Base-by-base conservation (phyloP, 2,113 vertebrate genomes). In the Australoheros scitulus region DNA sequence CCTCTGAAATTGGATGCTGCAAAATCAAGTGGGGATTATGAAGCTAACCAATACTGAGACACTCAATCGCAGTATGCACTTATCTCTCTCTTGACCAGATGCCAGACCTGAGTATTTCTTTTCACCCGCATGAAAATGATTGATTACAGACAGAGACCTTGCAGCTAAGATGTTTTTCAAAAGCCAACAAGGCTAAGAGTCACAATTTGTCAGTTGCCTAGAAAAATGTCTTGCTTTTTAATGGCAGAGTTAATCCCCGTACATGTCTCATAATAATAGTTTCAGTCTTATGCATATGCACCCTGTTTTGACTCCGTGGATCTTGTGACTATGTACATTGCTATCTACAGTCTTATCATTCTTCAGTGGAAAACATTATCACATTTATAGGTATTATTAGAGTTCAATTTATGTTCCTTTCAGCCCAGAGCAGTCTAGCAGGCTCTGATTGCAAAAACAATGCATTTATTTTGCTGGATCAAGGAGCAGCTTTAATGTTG, bases 321-420 rank as follows among this genome's bases (percentile, higher is more conserved):
- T 87, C 65, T 81, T 79, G 83, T 88, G 90, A 85, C 76, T 89
- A 87, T 82, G 65, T 88, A 80, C 79, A 43, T 65, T 86, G 59
- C 61, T 61, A 79, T 83, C 81, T 76, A 75, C 63, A 82, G 65
- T 63, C 11, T 41, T 72, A 88, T 92, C 81, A 78, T 84, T 92
- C 90, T 61, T 87, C 60, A 38, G 83, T 88, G 92, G 88, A 91
- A 91, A 81, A 91, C 85, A 87, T 92, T 82, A 91, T 87, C 80
- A 68, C 82, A 87, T 91, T 90, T 82, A 87, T 89, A 82, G 86
- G 59, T 76, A 88, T 92, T 90, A 88, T 91, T 91, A 76, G 59
- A 84, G 78, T 85, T 81, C 63, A 87, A 79, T 89, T 82, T 87
- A 87, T 83, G 87, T 83, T 87, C 78, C 81, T 84, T 81, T 88